Base-by-base conservation (phyloP, 2,113 vertebrate genomes). In the Malurus alboscapulatus region DNA sequence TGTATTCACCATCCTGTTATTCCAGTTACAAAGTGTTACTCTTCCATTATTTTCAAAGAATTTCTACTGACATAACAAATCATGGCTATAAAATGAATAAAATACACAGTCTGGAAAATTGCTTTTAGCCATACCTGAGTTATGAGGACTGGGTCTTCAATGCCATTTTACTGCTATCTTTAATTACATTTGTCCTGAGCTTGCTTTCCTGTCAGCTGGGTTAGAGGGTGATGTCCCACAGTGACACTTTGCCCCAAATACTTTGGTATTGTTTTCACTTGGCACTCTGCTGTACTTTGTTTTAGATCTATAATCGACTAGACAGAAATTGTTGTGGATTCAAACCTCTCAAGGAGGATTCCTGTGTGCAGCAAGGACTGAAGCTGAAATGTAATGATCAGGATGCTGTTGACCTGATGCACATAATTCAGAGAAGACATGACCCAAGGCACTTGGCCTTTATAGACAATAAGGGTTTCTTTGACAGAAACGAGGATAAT, bases 241-340 rank as follows among this genome's bases (percentile, higher is more conserved):
- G 62, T 58, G 67, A 66, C 48, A 36, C 53, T 85, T 58, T 58
- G 24, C 67, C 40, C 51, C 72, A 91, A 53, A 34, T 79, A 26
- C 47, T 79, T 85, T 2, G 14, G 14, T 78, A 61, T 48, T 84
- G 53, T 63, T 91, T 95, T 93, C 89, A 94, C 55, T 68, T 94
- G 67, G 55, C 42, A 21, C 57, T 84, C 21, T 89, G 63, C 54
- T 82, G 13, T 94, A 36, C 85, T 95, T 84, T 88, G 77, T 97
- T 97, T 91, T 93, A 99, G 99, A 98, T 99, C 89, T 98, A 99
- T 94, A 98, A 97, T 95, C 98, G 99, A 16, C 97, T 99, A 74
- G 99, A 99, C 97, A 98, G 94, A 94, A 98, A 98, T 94, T 99
- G 99, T 96, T 99, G 99, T 95, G 99, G 99, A n/a, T 99, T 99